A percentile compares a stretch with the other conserved stretches of the same genome.
Evolutionary conservation across 35 echinoderm and acorn worm species (phyloP).

Genomic region (Apostichopus japonicus): DNA sequence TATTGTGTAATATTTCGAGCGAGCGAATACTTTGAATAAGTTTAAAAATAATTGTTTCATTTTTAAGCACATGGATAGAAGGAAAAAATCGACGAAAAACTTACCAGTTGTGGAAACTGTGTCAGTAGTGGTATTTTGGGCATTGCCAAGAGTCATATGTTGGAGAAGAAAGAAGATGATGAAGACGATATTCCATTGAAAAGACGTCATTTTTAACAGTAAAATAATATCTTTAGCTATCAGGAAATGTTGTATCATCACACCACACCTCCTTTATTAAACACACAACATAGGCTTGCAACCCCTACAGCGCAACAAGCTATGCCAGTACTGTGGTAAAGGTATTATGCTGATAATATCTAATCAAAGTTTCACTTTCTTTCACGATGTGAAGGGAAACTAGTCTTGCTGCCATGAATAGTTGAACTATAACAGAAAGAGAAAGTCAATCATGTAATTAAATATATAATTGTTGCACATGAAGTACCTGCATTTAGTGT

Average conservation of each 20-base stretch:
- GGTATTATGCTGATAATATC: not conserved
- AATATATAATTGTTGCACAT: slow-evolving; percentile 16
- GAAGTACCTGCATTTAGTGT: slow-evolving; percentile 4
- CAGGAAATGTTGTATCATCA: not conserved
- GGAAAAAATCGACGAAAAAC: too few species aligned
- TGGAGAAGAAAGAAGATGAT: not conserved
- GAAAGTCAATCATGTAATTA: slow-evolving; percentile 15
- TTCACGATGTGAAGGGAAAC: not conserved
- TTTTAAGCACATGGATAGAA: too few species aligned
- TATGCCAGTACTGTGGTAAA: not conserved
- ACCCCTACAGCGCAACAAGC: too few species aligned
- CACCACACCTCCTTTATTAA: not conserved
- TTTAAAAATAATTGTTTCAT: too few species aligned
- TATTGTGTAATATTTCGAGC: too few species aligned
- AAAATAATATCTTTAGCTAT: not conserved
- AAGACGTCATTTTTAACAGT: not conserved
- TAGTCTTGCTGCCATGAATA: too few species aligned
- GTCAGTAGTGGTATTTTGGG: accelerated
- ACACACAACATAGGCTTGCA: not conserved
- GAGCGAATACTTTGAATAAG: too few species aligned
- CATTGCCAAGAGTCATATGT: not conserved
- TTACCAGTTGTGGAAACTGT: too few species aligned
- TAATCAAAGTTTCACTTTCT: not conserved
- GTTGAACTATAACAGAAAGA: not conserved
- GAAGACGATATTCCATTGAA: not conserved